Conservation (phyloP, 2,888 invertebrate genomes). For the Mesorhabditis spiculigera region DNA sequence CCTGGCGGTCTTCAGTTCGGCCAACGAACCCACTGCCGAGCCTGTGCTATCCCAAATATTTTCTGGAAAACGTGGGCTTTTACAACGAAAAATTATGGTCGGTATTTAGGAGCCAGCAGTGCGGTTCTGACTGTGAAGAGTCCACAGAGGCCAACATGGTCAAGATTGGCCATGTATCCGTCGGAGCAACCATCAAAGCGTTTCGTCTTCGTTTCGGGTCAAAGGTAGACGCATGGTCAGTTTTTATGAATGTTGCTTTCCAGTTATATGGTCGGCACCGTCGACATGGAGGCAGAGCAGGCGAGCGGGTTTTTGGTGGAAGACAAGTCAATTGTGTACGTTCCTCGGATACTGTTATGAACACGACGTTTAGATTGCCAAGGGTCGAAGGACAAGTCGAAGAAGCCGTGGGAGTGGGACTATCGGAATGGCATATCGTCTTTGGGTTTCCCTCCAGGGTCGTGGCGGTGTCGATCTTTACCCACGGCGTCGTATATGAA, state of each 20-base stretch:
- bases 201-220: not conserved
- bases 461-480: conserved; percentile 47
- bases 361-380: conserved; percentile 32
- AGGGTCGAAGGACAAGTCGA: conserved; percentile 47
- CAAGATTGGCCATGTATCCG: not conserved
- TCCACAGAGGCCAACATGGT: no score
- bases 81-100: no score
- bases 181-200: not conserved
- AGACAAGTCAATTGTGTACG: conserved; percentile 33
- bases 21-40: not conserved
- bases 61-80: not conserved
- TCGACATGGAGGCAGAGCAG: conserved; percentile 19
- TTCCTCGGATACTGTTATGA: conserved; percentile 6
- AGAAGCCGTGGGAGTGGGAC: conserved; percentile 44
- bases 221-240: not conserved
- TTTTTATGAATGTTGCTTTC: not conserved
- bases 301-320: conserved; percentile 28
- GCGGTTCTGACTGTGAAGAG: no score
- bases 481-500: conserved; percentile 45
- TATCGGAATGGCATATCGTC: conserved; percentile 52
- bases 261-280: conserved; percentile 12
- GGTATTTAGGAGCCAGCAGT: no score
- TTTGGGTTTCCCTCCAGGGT: conserved; percentile 43
- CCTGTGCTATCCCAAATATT: not conserved
- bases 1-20: no score